Evolutionary conservation across 2,888 invertebrate genomes (phyloP).

Genomic region (Drosophila emarginata): DNA sequence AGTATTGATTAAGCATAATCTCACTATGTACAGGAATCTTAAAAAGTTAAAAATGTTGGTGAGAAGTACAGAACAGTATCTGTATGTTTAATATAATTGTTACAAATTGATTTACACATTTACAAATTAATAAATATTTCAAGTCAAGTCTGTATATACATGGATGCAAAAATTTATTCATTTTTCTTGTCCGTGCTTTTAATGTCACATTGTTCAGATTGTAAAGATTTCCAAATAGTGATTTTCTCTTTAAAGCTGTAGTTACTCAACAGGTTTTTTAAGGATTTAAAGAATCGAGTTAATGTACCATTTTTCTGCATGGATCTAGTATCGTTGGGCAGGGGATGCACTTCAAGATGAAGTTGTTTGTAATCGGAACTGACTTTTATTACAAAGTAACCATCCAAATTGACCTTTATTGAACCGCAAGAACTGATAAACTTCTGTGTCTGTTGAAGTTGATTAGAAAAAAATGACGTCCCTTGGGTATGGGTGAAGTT

Average conservation of each 20-base stretch:
- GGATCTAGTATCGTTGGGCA: constrained; percentile 30
- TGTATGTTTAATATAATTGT: too few relatives aligned
- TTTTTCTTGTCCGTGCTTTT: not conserved
- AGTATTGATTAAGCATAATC: too few relatives aligned
- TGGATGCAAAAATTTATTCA: too few relatives aligned
- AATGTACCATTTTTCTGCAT: constrained; percentile 59
- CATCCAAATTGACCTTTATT: constrained; percentile 65
- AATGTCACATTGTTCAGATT: not conserved
- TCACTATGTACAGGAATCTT: too few relatives aligned
- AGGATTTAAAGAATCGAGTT: constrained; percentile 62
- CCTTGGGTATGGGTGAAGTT: constrained; percentile 57
- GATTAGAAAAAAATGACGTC: constrained; percentile 64
- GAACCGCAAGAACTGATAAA: constrained; percentile 52
- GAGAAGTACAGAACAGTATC: too few relatives aligned
- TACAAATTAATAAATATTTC: too few relatives aligned
- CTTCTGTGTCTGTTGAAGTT: constrained; percentile 68
- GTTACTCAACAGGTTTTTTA: constrained; percentile 69
- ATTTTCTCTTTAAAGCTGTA: constrained; percentile 71
- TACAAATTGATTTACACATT: too few relatives aligned
- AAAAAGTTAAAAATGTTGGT: too few relatives aligned
- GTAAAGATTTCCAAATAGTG: constrained; percentile 24
- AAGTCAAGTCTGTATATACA: too few relatives aligned
- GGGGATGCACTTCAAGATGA: constrained; percentile 53
- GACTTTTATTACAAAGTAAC: constrained; percentile 56
- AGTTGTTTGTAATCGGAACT: constrained; percentile 54